Base-by-base conservation (phyloP, 2,888 invertebrate species). In the Ophioninae sp. region DNA sequence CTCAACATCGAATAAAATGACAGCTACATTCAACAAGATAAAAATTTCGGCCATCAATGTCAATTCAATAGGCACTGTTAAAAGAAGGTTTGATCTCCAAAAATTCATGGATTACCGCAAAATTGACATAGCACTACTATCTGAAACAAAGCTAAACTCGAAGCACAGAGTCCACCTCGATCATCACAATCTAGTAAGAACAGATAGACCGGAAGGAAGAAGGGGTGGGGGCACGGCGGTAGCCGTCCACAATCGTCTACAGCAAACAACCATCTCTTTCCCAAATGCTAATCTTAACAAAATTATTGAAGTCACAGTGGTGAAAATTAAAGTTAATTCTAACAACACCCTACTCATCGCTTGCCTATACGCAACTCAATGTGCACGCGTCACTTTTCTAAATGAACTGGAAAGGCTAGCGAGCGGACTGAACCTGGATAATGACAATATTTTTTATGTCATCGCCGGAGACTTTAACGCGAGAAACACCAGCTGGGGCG, bases 101-200 rank as follows among this genome's bases (percentile, higher is more conserved):
- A 64, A 78, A 41, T 81, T 81, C 41, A 10, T 78, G 1, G 37
- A 73, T 6, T 30, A 77, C 6, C 44, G 8, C 8, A 30, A 64
- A 9, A 59, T 72, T 8, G 81, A 81, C 22, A 61, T 77, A 0
- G 41, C 81, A 41, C 23, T 61, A 10, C n/a, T 72, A 0, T 76
- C 77, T 23, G 83, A 81, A 41, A 80, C n/a, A n/a, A n/a, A n/a
- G n/a, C n/a, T n/a, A 83, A 78, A 81, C 81, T 78, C 10, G n/a
- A n/a, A n/a, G n/a, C n/a, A n/a, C n/a, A 41, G 39, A 44, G 8
- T 81, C 10, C 23, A 39, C 10, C 39, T 79, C 13, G 20, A 64
- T n/a, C n/a, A n/a, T n/a, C n/a, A 84, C 59, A 1, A 20, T 0
- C 10, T 81, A 0, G 51, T 85, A 0, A 68, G 82, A 58, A 67